phyloP scores from a whole-genome alignment of 2,113 vertebrate genomes.

The Odontophorus gujanensis region DNA sequence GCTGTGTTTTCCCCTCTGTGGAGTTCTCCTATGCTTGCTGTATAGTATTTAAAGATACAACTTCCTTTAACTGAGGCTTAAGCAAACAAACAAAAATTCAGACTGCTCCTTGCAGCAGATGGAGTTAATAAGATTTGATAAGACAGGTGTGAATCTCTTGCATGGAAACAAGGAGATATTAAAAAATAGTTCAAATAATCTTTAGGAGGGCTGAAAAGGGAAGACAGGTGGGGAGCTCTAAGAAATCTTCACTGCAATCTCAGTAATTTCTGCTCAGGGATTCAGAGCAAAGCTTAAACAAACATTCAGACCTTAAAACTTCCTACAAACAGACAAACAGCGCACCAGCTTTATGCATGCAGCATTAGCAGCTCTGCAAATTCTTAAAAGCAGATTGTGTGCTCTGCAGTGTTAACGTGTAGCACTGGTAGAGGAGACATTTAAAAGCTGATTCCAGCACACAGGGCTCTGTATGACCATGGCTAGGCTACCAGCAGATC shows the following conservation, averaged over 20 bases:
- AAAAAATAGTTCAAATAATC: constrained; percentile 36
- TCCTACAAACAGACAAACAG: constrained; percentile 13
- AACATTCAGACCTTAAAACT: constrained; percentile 41
- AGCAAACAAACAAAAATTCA: constrained; percentile 54
- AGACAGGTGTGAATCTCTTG: constrained; percentile 8
- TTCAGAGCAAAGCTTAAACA: constrained; percentile 34
- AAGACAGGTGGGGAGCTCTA: neutral
- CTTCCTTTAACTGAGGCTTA: constrained; percentile 59
- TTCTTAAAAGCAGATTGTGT: neutral
- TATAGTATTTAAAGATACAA: constrained; percentile 50
- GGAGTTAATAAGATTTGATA: constrained; percentile 31
- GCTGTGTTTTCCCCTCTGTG: constrained; percentile 45
- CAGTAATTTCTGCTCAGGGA: constrained; percentile 42
- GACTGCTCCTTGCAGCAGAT: neutral
- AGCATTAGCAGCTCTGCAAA: neutral
- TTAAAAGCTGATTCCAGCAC: neutral
- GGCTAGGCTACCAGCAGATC: neutral
- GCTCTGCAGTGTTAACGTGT: neutral
- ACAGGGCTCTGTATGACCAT: neutral
- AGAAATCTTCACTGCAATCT: neutral
- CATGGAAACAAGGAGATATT: neutral
- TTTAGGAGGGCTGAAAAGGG: neutral
- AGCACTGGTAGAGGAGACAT: neutral
- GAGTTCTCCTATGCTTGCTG: constrained; percentile 17
- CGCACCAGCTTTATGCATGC: neutral